Evolutionary conservation across 1,140 invertebrate species (phyloP), one percentile per base, ranked within the genome.

Genomic region (Microvelia longipes): DNA sequence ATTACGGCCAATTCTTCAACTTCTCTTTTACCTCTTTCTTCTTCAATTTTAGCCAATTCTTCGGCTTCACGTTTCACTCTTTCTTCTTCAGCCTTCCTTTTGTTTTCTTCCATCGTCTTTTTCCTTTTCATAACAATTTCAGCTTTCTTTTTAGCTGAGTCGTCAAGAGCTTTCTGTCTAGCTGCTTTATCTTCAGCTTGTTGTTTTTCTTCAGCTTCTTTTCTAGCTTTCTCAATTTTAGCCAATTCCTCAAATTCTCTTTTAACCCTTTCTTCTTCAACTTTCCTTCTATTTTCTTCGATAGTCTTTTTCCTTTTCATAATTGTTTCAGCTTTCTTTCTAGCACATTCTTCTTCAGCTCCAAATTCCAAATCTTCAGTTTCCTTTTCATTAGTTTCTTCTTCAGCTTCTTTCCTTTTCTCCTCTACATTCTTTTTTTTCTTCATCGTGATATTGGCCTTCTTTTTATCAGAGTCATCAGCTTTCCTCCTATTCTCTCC

Each of bases 401-500:
- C 28, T 61, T 64, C 29, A 69, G 29, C 64, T 61, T 62, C 2
- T 28, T 50, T 67, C 25, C 35, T 67, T 66, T 70, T 67, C 13
- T 25, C 24, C 1, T 13, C 64, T 5, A 70, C 1, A 14, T 13
- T 63, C 66, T 67, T 70, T 64, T 29, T 70, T 28, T 62, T 60
- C 50, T 5, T 19, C 5, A n/a, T 30, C 2, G 29, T 68, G n/a
- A n/a, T n/a, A 29, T n/a, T 67, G 14, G 2, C 19, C 2, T n/a
- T 66, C 2, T 27, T 61, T 61, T 60, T 35, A 19, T n/a, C n/a
- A n/a, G n/a, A n/a, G n/a, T n/a, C n/a, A n/a, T n/a, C n/a, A n/a
- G n/a, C n/a, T 25, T 65, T 69, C 19, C 35, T 63, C 26, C 69
- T 68, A 24, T 70, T 70, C 26, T 35, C 60, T 13, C 69, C 63